phyloP scores from a whole-genome alignment of 2,113 vertebrate genomes.

The Charadrius vociferus region DNA sequence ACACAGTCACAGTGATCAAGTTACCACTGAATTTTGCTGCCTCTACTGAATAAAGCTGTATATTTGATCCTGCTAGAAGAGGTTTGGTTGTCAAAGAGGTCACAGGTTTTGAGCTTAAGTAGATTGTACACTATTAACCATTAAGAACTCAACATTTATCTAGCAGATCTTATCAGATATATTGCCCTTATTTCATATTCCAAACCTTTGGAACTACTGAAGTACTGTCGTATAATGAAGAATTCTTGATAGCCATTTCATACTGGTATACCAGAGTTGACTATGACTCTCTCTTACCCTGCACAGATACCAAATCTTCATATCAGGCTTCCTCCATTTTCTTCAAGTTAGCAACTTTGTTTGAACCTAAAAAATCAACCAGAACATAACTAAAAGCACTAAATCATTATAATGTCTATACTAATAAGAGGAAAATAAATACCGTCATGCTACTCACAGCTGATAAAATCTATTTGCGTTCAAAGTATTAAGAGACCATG shows the following conservation, averaged over 20 bases:
- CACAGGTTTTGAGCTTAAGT: neutral
- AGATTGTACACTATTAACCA: neutral
- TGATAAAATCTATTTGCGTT: neutral
- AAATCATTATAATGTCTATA: neutral
- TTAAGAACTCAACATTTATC: neutral
- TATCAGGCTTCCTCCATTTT: neutral
- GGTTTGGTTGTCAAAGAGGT: neutral
- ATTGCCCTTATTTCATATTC: neutral
- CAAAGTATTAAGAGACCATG: neutral
- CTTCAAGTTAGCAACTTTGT: neutral
- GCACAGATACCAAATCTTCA: neutral
- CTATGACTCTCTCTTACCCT: neutral
- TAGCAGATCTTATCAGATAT: neutral
- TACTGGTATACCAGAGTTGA: neutral
- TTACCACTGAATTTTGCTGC: neutral
- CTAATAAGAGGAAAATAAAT: neutral
- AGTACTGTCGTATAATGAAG: neutral
- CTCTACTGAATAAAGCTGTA: neutral
- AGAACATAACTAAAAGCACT: neutral
- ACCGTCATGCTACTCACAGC: neutral
- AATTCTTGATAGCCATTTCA: neutral
- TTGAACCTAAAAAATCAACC: neutral
- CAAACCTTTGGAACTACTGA: neutral
- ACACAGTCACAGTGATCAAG: neutral
- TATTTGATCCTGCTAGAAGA: neutral